Evolutionary conservation across 2,888 invertebrate genomes (phyloP).

Genomic region (Exocentrus adspersus): DNA sequence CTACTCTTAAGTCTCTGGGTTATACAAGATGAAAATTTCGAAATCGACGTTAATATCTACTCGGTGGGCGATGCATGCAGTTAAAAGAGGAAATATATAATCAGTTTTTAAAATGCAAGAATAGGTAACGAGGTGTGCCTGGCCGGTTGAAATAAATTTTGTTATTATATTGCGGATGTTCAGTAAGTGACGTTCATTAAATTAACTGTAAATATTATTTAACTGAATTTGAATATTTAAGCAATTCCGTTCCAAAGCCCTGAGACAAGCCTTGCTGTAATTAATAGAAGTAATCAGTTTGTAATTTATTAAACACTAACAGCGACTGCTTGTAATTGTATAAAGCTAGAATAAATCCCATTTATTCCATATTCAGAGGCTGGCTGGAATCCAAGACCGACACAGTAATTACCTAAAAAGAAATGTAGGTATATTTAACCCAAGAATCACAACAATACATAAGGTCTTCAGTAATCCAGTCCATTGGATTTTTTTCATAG

Average conservation of each 20-base stretch:
- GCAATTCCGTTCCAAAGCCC: conserved; percentile 1
- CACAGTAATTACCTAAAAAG: too few relatives aligned
- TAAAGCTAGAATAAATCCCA: conserved; percentile 15
- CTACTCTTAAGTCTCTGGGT: neutral
- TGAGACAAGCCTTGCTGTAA: conserved; percentile 5
- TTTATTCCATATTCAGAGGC: conserved; percentile 4
- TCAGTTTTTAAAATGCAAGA: neutral
- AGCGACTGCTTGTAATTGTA: conserved; percentile 16
- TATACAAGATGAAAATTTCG: neutral
- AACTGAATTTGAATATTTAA: conserved; percentile 23
- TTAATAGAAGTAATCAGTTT: conserved; percentile 17
- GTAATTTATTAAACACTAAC: conserved; percentile 13
- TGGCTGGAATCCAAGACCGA: too few relatives aligned
- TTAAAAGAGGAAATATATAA: conserved; percentile 1
- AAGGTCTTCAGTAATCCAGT: too few relatives aligned
- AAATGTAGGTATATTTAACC: too few relatives aligned
- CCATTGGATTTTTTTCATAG: too few relatives aligned
- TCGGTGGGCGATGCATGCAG: neutral
- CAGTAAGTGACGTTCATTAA: conserved; percentile 21
- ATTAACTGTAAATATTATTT: conserved; percentile 20
- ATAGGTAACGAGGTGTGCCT: conserved; percentile 8
- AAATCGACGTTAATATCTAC: neutral
- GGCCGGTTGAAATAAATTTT: conserved; percentile 26
- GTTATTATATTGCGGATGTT: conserved; percentile 31
- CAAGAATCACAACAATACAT: too few relatives aligned